Evolutionary conservation across 2,113 vertebrate species (phyloP), one percentile per base, ranked within the genome.

Genomic region (Platysternon megacephalum): DNA sequence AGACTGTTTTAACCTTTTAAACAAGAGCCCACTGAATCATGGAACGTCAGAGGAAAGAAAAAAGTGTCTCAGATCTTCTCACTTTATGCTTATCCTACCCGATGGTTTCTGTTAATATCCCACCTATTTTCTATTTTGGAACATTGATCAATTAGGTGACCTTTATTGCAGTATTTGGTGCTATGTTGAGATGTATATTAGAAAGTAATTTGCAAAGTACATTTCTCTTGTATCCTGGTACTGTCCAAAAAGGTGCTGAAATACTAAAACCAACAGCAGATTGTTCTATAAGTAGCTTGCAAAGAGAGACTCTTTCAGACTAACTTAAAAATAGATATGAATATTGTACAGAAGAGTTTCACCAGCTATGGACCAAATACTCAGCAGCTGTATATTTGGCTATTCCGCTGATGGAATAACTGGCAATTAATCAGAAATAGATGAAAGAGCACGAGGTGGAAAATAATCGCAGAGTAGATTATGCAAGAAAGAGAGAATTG

Each of bases 1-100:
- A 0, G 4, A 68, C 88, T 94, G 96, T 96, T 61, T 61, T 32
- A 91, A 94, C 95, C 95, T 52, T 96, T 95, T 96, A 87, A 74
- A 68, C 5, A 10, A 55, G 82, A 85, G 83, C 29, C 39, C 46
- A 4, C 42, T 0, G 2, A 53, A 52, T 44, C 0, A 0, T 24
- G 22, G 39, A 85, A 11, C 0, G 0, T 42, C 0, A 2, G 5
- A 42, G 87, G 81, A 65, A 61, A 74, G 10, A 10, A 52, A 8
- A 42, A n/a, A 79, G 35, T 82, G 68, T 52, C 26, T 58, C 29
- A 46, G 44, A 44, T 44, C 39, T 42, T 22, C 21, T 79, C 29
- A 21, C 78, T 79, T 51, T 49, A 49, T 32, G 2, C 19, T 92
- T 24, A 55, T 13, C 32, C 87, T 79, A 5, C 39, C 44, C 0